A percentile compares a stretch with the other conserved stretches of the same genome.
Conservation (phyloP, 2,797 vertebrate species). For the Alfaro cultratus region DNA sequence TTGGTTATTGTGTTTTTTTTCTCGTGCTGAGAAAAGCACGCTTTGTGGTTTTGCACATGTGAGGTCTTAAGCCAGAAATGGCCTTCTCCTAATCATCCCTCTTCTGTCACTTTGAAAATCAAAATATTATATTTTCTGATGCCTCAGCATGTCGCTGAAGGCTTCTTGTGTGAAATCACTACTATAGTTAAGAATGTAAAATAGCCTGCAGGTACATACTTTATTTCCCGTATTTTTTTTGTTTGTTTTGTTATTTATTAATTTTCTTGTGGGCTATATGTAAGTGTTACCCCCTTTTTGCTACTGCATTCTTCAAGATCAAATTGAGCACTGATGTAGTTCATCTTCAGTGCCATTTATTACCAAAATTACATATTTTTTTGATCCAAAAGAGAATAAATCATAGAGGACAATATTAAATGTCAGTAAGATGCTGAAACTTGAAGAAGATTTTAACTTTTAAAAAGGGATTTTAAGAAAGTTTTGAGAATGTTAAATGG, state of each 20-base stretch:
- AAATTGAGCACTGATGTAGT: constrained; percentile 48
- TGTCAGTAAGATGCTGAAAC: constrained; percentile 34
- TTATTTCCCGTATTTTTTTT: constrained; percentile 28
- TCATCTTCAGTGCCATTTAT: constrained; percentile 55
- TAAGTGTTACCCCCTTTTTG: constrained; percentile 67
- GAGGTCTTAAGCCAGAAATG: constrained; percentile 76
- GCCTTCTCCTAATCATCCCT: constrained; percentile 69
- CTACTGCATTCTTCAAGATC: constrained; percentile 56
- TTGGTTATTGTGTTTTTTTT: constrained; percentile 59
- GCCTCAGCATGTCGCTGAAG: constrained; percentile 58
- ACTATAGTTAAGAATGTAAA: constrained; percentile 70
- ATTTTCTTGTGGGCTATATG: constrained; percentile 41
- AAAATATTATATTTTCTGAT: constrained; percentile 53
- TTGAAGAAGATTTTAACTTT: constrained; percentile 35
- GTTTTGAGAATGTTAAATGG: constrained; percentile 55
- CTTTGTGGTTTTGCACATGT: constrained; percentile 82
- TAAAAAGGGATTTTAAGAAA: constrained; percentile 39
- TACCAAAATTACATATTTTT: constrained; percentile 40
- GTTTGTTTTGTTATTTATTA: constrained; percentile 10
- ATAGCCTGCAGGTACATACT: constrained; percentile 55
- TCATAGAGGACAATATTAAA: constrained; percentile 22
- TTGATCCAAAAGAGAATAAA: constrained; percentile 23
- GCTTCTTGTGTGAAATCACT: constrained; percentile 58
- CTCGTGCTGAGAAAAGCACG: constrained; percentile 71
- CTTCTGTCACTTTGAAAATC: constrained; percentile 60